These are phyloP conservation scores for Ichneumon xanthorius DNA, from an alignment of 2,888 invertebrate genomes.

Conservation along the genomic window DNA sequence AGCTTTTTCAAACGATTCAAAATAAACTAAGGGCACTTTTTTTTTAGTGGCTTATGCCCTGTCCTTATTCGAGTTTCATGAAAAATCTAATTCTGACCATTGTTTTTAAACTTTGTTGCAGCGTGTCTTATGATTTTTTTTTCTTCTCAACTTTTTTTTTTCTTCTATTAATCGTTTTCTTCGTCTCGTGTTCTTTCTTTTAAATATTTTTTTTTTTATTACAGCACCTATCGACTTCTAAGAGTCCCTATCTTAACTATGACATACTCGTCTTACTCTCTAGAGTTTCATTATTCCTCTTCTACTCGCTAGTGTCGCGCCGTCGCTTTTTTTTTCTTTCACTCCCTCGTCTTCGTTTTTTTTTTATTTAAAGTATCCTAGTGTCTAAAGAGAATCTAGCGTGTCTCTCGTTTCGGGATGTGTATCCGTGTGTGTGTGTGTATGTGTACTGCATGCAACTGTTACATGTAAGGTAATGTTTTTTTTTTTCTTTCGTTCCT, in stretches of 20 bases:
- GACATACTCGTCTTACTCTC: conserved; percentile 87
- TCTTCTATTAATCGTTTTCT: conserved; percentile 83
- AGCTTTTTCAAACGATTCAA: conserved; percentile 82
- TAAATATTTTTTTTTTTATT: conserved; percentile 87
- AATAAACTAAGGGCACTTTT: conserved; percentile 84
- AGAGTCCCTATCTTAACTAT: conserved; percentile 82
- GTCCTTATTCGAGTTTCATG: conserved; percentile 84
- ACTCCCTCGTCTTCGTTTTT: conserved; percentile 41
- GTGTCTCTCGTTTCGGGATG: conserved; percentile 16
- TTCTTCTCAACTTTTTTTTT: conserved; percentile 87
- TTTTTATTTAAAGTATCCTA: conserved; percentile 49
- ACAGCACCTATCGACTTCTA: conserved; percentile 87
- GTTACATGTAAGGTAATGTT: conserved; percentile 27
- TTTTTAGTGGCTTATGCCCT: conserved; percentile 83
- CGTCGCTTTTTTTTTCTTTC: conserved; percentile 32
- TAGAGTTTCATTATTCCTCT: conserved; percentile 43
- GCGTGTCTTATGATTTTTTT: conserved; percentile 88
- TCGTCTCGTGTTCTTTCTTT: conserved; percentile 76
- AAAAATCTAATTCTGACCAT: conserved; percentile 89
- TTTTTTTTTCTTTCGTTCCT: conserved; percentile 22
- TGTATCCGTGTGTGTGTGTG: background rate
- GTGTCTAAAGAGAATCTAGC: conserved; percentile 43
- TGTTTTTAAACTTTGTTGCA: conserved; percentile 85
- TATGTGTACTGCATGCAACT: conserved; percentile 3
- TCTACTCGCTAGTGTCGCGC: conserved; percentile 47